Percentiles rank a stretch among this genome's conserved stretches.
These are phyloP conservation scores for Prostheceraeus crozeri DNA, from an alignment of 2,888 invertebrate genomes.

Conservation along the genomic window DNA sequence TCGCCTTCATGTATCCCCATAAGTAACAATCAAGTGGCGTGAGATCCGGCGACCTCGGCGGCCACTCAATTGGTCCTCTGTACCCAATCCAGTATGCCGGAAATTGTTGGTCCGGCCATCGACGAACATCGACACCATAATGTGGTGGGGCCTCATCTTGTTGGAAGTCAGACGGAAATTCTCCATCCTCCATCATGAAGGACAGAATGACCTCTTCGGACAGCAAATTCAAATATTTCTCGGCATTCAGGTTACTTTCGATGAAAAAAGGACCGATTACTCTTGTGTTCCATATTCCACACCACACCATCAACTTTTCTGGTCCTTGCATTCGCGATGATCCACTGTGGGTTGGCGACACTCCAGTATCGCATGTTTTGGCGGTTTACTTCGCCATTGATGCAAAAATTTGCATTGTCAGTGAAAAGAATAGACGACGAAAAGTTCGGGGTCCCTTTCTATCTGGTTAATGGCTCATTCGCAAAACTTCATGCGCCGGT, in stretches of 20 bases:
- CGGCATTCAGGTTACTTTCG: slow-evolving; percentile 14
- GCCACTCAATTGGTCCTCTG: slow-evolving; percentile 34
- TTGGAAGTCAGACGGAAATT: slow-evolving; percentile 25
- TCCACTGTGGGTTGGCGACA: background rate
- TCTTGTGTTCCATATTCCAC: slow-evolving; percentile 22
- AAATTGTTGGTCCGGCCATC: slow-evolving; percentile 22
- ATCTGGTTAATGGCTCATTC: too few relatives aligned
- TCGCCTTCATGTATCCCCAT: slow-evolving; percentile 34
- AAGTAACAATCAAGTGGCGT: slow-evolving; percentile 32
- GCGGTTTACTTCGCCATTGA: slow-evolving; percentile 13
- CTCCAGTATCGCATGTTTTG: slow-evolving; percentile 10
- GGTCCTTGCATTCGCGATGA: slow-evolving; percentile 8
- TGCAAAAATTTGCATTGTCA: slow-evolving; percentile 6
- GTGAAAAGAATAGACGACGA: too few relatives aligned
- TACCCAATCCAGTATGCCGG: slow-evolving; percentile 26
- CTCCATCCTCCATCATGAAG: slow-evolving; percentile 8
- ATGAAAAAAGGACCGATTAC: slow-evolving; percentile 26
- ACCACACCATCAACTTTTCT: slow-evolving; percentile 2
- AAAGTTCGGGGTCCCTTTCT: too few relatives aligned
- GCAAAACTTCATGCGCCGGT: too few relatives aligned
- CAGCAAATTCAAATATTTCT: slow-evolving; percentile 20
- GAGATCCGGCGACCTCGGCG: slow-evolving; percentile 30
- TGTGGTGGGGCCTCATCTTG: slow-evolving; percentile 31
- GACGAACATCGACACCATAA: slow-evolving; percentile 18
- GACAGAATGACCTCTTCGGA: slow-evolving; percentile 11